Base-by-base conservation (phyloP, 2,888 invertebrate species). In the Thymelicus sylvestris region DNA sequence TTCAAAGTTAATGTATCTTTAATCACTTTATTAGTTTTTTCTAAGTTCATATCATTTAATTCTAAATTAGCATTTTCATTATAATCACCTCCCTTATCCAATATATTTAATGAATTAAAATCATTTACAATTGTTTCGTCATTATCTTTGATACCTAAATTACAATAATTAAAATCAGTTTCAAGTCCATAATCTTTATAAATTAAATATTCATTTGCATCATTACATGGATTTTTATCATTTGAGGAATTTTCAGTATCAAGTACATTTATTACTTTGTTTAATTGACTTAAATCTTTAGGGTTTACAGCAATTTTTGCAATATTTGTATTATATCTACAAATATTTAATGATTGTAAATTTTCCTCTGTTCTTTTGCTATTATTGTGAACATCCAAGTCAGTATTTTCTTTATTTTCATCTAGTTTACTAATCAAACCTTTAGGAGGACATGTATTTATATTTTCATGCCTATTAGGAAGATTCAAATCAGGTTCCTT, bases 1-100 rank as follows among this genome's bases (percentile, higher is more conserved):
- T 85, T 82, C 31, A 88, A 67, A 2, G 67, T 67, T 55, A 60
- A 71, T 44, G 47, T 39, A 74, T 12, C 6, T 48, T 57, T 64
- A 19, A 39, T 59, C n/a, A n/a, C 57, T 13, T 64, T 48, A n/a
- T 48, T n/a, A 59, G 6, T 8, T 57, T 48, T 38, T 6, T 13
- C 38, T 15, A 59, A n/a, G 24, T 47, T 24, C 7, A 48, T 38
- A 59, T 60, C 39, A 41, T 41, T 13, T 41, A 60, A 15, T 15
- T 65, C 41, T 8, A 15, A 7, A 39, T 64, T 64, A 12, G 15
- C 12, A 44, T 15, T 61, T 44, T 12, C 12, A 44, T 12, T 24
- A 61, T 0, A 61, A 41, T 44, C 1, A 63, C n/a, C 48, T 15
- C 1, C 0, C 10, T 7, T 7, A 55, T 65, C 39, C 6, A 55